Base-by-base conservation (phyloP, 2,888 invertebrate species). In the Fragum fragum region DNA sequence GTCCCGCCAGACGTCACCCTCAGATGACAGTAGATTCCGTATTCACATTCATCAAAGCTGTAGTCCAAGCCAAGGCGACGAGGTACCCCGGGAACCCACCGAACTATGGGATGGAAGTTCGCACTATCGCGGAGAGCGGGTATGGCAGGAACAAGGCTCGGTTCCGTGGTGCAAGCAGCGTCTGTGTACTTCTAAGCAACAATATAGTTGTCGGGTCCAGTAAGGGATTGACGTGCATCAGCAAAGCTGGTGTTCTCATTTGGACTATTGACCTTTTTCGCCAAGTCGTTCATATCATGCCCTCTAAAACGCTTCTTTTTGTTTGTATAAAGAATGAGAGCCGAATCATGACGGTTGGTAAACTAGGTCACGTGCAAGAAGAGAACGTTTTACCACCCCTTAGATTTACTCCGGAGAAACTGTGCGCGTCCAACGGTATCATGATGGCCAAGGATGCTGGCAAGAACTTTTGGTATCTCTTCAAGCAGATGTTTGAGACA, bases 311-410 rank as follows among this genome's bases (percentile, higher is more conserved):
- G 5, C 21, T 81, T 2, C 68, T 81, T 5, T 85, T 74, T 39
- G 79, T 74, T 1, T 63, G 36, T 6, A 39, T 81, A 1, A 63
- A 81, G 53, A 71, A 74, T 36, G 81, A 85, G 36, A 66, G 76
- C 36, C 63, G 71, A 29, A 72, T 85, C 18, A 23, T 79, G 23
- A 81, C 79, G 1, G 72, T 85, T n/a, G 79, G 79, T 29, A 76
- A 81, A 36, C 79, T 63, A 18, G 85, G 85, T 36, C 79, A 79
- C 28, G 81, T 85, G n/a, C 76, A 79, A 0, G 74, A 76, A 14
- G 85, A 85, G 39, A 85, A 85, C 69, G 76, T 81, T 6, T 59
- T 85, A 18, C 85, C 85, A n/a, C 74, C 70, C 3, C 71, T 71
- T 28, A 73, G 76, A 11, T 36, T 85, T 5, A 69, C 63, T 26